Conservation (phyloP, 1,140 invertebrate genomes). For the Hypsibius dujardini region DNA sequence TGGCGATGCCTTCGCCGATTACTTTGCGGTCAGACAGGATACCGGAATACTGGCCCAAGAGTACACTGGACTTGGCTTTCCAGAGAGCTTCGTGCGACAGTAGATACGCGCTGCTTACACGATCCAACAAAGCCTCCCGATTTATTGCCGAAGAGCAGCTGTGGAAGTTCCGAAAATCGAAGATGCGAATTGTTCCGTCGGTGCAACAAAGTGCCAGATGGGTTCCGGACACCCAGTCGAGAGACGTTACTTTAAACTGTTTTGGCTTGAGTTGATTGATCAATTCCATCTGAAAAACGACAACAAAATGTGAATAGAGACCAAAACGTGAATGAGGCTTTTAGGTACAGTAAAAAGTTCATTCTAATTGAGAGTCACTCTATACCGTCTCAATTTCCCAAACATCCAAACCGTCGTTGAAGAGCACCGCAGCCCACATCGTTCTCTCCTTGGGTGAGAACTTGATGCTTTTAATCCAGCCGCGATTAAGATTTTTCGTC, state of each 20-base stretch:
- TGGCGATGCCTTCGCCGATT: no score
- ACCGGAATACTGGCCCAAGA: neutral
- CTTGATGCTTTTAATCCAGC: slow-evolving; percentile 41
- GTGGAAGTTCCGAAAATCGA: neutral
- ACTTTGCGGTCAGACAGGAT: no score
- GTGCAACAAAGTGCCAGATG: neutral
- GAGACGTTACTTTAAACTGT: no score
- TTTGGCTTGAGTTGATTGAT: neutral
- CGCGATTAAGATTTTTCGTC: slow-evolving; percentile 27
- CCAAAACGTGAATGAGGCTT: neutral
- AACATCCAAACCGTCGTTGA: slow-evolving; percentile 42
- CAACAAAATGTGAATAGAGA: neutral
- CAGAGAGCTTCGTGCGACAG: neutral
- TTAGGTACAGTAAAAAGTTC: neutral
- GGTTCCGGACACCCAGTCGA: neutral
- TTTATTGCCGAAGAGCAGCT: neutral
- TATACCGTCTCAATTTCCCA: slow-evolving; percentile 39
- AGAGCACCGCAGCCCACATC: slow-evolving; percentile 42
- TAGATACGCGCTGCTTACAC: neutral
- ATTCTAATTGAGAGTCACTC: slow-evolving; percentile 24
- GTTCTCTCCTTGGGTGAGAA: slow-evolving; percentile 48
- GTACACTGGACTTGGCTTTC: neutral
- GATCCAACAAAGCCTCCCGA: neutral
- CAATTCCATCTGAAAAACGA: neutral
- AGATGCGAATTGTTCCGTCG: neutral